These are phyloP conservation scores for Ecliptopera silaceata DNA, from an alignment of 2,888 invertebrate genomes.

Conservation along the genomic window DNA sequence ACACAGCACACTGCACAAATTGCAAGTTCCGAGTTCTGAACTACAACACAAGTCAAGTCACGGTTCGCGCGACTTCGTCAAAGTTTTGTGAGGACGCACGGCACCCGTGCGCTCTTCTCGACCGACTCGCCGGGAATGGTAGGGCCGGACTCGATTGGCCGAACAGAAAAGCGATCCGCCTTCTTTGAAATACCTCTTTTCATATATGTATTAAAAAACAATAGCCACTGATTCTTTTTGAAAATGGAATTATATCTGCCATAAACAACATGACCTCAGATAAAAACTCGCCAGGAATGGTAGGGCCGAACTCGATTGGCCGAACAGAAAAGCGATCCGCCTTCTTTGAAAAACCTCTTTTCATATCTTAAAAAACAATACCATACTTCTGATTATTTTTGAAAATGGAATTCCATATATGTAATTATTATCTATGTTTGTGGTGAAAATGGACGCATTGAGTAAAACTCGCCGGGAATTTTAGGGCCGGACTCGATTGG, in stretches of 20 bases:
- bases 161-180: conserved; percentile 10
- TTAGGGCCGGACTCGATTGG: conserved; percentile 8
- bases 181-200: conserved; percentile 9
- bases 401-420: no score
- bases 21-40: conserved; percentile 49
- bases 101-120: conserved; percentile 23
- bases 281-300: conserved; percentile 27
- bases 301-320: conserved; percentile 9
- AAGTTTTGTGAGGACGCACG: conserved; percentile 29
- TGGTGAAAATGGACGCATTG: no score
- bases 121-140: conserved; percentile 26
- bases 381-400: no score
- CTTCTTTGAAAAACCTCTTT: conserved; percentile 11
- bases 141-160: conserved; percentile 8
- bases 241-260: no score
- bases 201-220: neutral
- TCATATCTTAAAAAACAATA: neutral
- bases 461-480: conserved; percentile 28
- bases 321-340: conserved; percentile 7
- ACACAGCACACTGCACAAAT: conserved; percentile 55
- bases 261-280: no score
- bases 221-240: no score
- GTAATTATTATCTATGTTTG: no score
- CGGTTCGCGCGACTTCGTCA: conserved; percentile 26
- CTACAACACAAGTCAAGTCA: conserved; percentile 37